Base-by-base conservation (phyloP, 1,140 invertebrate species). In the Macrosteles quadrilineatus region DNA sequence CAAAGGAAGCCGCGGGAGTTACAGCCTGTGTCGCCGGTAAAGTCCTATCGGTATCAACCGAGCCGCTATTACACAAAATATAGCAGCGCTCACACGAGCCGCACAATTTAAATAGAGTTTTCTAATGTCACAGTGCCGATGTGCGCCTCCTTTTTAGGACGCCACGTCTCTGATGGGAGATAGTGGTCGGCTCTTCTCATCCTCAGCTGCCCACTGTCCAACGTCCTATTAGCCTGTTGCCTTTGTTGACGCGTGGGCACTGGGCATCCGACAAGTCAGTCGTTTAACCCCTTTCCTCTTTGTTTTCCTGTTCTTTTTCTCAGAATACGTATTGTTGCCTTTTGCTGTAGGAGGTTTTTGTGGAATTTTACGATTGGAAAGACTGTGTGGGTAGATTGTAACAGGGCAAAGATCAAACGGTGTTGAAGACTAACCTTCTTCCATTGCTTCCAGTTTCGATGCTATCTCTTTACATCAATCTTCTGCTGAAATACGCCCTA, bases 71-170 rank as follows among this genome's bases (percentile, higher is more conserved):
- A 40, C 36, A 40, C 36, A 6, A 17, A 6, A 17, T 17, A 40
- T 17, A 40, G 36, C 36, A 6, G 36, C 6, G 6, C 47, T 17
- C 14, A 17, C 47, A 21, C 47, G 47, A 50, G 14, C 14, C 47
- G 47, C 47, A 50, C 47, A 50, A 50, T 50, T 50, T 50, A n/a
- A 50, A 50, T 50, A 50, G 47, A 50, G 47, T 50, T 50, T 50
- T 50, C 47, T 50, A 50, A 50, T 50, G 47, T 50, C 47, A 19
- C 47, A 17, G 47, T n/a, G 4, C 14, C 4, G 14, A 50, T 19
- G 14, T 19, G 47, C 47, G 47, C 47, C 47, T 50, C 47, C 47
- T 50, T 50, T 17, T 50, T 50, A 50, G 47, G 47, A 19, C 47
- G 47, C 14, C 47, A 50, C 47, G 47, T 50, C 14, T n/a, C 3